Base-by-base conservation (phyloP, 1,140 invertebrate species). In the Drosophila willistoni region DNA sequence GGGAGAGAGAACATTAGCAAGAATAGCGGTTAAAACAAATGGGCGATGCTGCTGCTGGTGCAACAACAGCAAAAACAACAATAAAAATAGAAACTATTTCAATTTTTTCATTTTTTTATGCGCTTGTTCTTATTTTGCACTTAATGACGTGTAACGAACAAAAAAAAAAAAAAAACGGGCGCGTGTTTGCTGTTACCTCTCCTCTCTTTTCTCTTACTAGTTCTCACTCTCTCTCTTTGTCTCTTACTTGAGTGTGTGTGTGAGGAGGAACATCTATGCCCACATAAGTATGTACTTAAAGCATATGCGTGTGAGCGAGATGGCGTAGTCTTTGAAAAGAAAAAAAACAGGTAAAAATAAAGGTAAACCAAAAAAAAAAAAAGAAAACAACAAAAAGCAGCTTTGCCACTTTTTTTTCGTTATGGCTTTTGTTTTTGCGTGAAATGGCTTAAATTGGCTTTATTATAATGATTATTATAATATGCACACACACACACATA, bases 61-160 rank as follows among this genome's bases (percentile, higher is more conserved):
- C 9, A 36, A 12, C 36, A 34, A 59, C 57, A 25, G 71, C 69
- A 71, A 57, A 60, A 29, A 54, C 14, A 61, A 65, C 73, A 51
- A 51, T 70, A 63, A 36, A 68, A 75, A 54, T 63, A 54, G 59
- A 51, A 17, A 42, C 59, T 68, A 64, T 55, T 80, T 65, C 59
- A 54, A 70, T 64, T 42, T 78, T 60, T 81, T 63, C 72, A 80
- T 57, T 36, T 74, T 68, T 81, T 81, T 81, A 83, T 84, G 82
- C 71, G 71, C 70, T 64, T 82, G 79, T 85, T 85, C 83, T 87
- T 85, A 79, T 87, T 85, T 85, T 85, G 83, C 82, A 85, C 82
- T 87, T 85, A 87, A 85, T 85, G 83, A 85, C 82, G 83, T 85
- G 82, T 85, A 85, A 85, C 79, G 73, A 77, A 66, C 25, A n/a